A percentile compares a stretch with the other conserved stretches of the same genome.
Evolutionary conservation across 1,140 invertebrate genomes (phyloP).

Genomic region (Eupristina koningsbergeri): DNA sequence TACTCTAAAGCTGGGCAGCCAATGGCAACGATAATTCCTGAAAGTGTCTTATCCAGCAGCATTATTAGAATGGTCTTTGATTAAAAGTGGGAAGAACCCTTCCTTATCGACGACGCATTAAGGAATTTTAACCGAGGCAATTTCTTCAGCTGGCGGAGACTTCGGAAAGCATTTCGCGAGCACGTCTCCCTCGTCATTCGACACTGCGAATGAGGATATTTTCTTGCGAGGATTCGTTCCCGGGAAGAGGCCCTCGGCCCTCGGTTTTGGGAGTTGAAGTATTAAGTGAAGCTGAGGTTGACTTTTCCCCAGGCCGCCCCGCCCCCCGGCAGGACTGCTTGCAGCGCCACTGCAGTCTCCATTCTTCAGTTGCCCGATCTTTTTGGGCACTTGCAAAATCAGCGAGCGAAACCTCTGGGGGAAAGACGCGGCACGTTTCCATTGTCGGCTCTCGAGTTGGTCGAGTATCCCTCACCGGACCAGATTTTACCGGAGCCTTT

Average conservation of each 20-base stretch:
- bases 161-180: too few relatives aligned
- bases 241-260: not conserved
- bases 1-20: not conserved
- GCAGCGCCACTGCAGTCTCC: not conserved
- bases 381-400: not conserved
- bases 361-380: not conserved
- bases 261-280: not conserved
- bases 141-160: not conserved
- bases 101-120: not conserved
- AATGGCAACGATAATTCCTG: too few relatives aligned
- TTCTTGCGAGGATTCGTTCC: not conserved
- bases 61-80: not conserved
- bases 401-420: not conserved
- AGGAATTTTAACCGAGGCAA: not conserved
- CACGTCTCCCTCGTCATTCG: too few relatives aligned
- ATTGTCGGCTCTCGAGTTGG: too few relatives aligned
- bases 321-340: not conserved
- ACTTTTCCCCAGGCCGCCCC: not conserved
- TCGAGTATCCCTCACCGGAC: too few relatives aligned
- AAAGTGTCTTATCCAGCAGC: too few relatives aligned
- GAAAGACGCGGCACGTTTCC: not conserved
- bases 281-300: conserved; percentile 3
- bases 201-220: not conserved
- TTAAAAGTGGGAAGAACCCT: not conserved
- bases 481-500: too few relatives aligned